phyloP scores from a whole-genome alignment of 1,140 invertebrate species.

The Caerostris extrusa region DNA sequence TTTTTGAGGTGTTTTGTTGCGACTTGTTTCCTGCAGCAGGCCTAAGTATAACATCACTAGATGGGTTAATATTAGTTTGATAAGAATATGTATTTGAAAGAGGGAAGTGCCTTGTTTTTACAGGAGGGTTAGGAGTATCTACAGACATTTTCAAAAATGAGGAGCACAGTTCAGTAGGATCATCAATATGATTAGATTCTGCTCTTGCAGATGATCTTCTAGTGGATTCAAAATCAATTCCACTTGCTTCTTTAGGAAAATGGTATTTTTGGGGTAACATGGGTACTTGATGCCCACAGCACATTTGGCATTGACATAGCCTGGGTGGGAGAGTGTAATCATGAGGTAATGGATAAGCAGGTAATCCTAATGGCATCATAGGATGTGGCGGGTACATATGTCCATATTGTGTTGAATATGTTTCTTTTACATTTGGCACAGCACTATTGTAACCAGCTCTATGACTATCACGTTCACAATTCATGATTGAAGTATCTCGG shows the following conservation, averaged over 20 bases:
- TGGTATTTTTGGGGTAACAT: slow-evolving; percentile 48
- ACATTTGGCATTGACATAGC: slow-evolving; percentile 66
- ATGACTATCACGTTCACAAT: slow-evolving; percentile 58
- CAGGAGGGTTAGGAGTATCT: slow-evolving; percentile 31
- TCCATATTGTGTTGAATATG: slow-evolving; percentile 49
- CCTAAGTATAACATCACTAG: slow-evolving; percentile 46
- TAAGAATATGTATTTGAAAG: slow-evolving; percentile 34
- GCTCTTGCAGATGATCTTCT: not conserved
- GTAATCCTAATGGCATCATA: slow-evolving; percentile 63
- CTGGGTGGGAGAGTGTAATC: slow-evolving; percentile 50
- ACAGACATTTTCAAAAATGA: slow-evolving; percentile 67
- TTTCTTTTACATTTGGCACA: slow-evolving; percentile 75
- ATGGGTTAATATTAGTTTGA: not conserved
- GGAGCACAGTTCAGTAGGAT: slow-evolving; percentile 62
- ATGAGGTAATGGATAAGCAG: slow-evolving; percentile 59
- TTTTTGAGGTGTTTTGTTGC: slow-evolving; percentile 42
- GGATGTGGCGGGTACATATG: slow-evolving; percentile 65
- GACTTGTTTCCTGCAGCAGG: slow-evolving; percentile 35
- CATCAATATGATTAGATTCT: slow-evolving; percentile 34
- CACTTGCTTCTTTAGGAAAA: not conserved
- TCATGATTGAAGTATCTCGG: slow-evolving; percentile 46
- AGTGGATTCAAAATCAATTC: slow-evolving; percentile 41
- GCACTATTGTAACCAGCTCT: slow-evolving; percentile 48
- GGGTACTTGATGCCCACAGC: slow-evolving; percentile 57
- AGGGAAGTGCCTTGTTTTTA: slow-evolving; percentile 65